Percentiles rank a stretch among this genome's conserved stretches.
phyloP scores from a whole-genome alignment of 2,888 invertebrate genomes.

The Plagodis pulveraria region DNA sequence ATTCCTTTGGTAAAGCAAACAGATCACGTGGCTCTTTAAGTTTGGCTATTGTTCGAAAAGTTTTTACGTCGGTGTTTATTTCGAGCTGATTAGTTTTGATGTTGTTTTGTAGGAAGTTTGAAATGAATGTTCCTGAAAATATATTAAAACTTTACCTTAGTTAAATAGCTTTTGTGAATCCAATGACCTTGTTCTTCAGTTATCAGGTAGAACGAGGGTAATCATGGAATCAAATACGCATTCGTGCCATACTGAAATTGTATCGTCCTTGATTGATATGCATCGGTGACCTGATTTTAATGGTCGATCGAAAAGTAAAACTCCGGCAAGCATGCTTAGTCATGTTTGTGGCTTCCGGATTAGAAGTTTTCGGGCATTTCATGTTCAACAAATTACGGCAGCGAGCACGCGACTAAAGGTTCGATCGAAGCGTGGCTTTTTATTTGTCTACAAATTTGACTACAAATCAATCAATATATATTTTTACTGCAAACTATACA shows the following conservation, averaged over 20 bases:
- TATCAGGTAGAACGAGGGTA: conserved; percentile 6
- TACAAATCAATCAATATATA: too few species aligned
- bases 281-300: conserved; percentile 46
- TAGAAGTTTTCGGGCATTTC: conserved; percentile 34
- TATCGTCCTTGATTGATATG: conserved; percentile 33
- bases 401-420: conserved; percentile 46
- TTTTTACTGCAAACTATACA: too few species aligned
- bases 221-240: conserved; percentile 19
- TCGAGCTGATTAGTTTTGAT: conserved; percentile 89
- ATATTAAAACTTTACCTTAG: conserved; percentile 29
- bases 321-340: conserved; percentile 28
- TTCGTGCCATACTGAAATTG: conserved; percentile 21
- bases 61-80: conserved; percentile 87
- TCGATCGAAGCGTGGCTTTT: conserved; percentile 19
- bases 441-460: neutral
- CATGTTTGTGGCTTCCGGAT: conserved; percentile 37
- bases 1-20: conserved; percentile 88
- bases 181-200: conserved; percentile 14
- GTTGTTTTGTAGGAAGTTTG: conserved; percentile 86
- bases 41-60: conserved; percentile 86
- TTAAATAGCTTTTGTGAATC: conserved; percentile 11
- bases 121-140: conserved; percentile 84
- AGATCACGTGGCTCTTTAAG: conserved; percentile 89
- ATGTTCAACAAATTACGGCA: conserved; percentile 45
- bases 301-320: conserved; percentile 32